Evolutionary conservation across 2,113 vertebrate genomes (phyloP).

Genomic region (Orientallactaga bullata): DNA sequence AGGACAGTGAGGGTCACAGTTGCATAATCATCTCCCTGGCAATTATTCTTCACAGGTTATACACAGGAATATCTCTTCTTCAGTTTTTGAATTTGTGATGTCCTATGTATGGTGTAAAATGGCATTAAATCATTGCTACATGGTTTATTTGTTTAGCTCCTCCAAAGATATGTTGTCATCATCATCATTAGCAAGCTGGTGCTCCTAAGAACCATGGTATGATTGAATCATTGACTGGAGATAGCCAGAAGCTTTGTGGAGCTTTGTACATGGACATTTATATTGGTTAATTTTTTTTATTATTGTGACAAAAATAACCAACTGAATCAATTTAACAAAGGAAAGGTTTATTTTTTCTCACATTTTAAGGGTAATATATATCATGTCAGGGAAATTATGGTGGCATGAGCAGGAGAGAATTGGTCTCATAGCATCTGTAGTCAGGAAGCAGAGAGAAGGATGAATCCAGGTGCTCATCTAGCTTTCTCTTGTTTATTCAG

Average conservation of each 20-base stretch:
- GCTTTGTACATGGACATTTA: background rate
- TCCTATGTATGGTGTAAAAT: background rate
- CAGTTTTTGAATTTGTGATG: background rate
- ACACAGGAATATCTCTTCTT: background rate
- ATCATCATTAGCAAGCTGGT: background rate
- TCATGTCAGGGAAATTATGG: no score
- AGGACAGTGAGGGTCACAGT: fast-evolving
- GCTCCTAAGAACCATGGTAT: background rate
- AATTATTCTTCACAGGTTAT: background rate
- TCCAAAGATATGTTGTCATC: background rate
- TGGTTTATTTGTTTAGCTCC: background rate
- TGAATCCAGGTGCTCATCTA: no score
- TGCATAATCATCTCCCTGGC: background rate
- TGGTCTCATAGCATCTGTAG: no score
- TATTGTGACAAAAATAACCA: no score
- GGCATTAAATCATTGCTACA: background rate
- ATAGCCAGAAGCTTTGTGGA: background rate
- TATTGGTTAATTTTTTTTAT: no score
- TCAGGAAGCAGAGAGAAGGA: no score
- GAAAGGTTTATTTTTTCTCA: no score
- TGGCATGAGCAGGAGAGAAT: no score
- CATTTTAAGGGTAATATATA: no score
- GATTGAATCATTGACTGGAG: background rate
- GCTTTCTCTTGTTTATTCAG: no score
- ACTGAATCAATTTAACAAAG: no score